Evolutionary conservation across 2,888 invertebrate species (phyloP), one percentile per base, ranked within the genome.

Genomic region (Tachina grossa): DNA sequence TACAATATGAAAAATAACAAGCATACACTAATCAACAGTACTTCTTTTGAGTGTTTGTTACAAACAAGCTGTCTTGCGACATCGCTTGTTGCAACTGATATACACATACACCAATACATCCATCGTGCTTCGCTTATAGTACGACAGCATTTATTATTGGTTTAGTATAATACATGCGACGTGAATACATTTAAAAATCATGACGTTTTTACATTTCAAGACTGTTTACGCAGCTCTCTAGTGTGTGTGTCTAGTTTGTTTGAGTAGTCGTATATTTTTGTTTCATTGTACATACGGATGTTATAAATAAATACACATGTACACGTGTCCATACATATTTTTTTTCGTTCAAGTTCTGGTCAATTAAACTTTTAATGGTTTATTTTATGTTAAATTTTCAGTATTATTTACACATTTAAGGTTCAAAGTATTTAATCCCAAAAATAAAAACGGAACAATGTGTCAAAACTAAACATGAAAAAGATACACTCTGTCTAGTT

Each of bases 321-420:
- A 3, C 16, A 3, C 9, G 16, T 19, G 10, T 16, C n/a, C 16
- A 49, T 19, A 2, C 19, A 10, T 65, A 39, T 59, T 45, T 63
- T 66, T 43, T 49, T 14, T 68, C 53, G 1, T 77, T 6, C 57
- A 71, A 78, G 65, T 85, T 85, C 63, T 83, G 85, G 79, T 83
- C 85, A 83, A 85, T 85, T 85, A 83, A 85, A 83, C 79, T 85
- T 85, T 85, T 79, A 85, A 85, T 85, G 75, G 78, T 82, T 85
- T 75, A 55, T 68, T 49, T 69, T 49, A 79, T 63, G 59, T 66
- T 59, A 79, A 71, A 83, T 79, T 83, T 61, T 71, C 53, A 61
- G 75, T 76, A 79, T 85, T 85, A 85, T 85, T 85, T 85, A 85
- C 78, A 83, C 75, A 66, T 85, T 72, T 71, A 41, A 78, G 71